Conservation (phyloP, 2,888 invertebrate genomes). For the Acholoe squamosa region DNA sequence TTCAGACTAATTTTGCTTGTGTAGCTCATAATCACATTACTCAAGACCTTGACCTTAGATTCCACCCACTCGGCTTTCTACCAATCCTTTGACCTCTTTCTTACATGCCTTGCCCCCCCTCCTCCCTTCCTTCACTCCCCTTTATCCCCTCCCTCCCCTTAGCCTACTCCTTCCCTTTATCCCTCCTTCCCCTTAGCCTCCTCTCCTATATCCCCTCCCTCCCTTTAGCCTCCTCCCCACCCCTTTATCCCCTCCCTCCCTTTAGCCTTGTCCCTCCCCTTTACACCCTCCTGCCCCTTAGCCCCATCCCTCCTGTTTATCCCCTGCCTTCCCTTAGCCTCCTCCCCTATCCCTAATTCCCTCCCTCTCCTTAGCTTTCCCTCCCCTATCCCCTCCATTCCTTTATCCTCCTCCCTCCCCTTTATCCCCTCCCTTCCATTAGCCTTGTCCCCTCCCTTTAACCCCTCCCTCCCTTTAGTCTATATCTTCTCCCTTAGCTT, state of each 20-base stretch:
- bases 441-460: not conserved
- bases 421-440: not conserved
- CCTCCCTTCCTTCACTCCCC: not conserved
- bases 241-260: not conserved
- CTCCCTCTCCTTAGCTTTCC: not conserved
- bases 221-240: not conserved
- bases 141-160: not conserved
- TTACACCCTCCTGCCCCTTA: not conserved
- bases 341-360: constrained; percentile 3
- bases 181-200: not conserved
- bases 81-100: too few species aligned
- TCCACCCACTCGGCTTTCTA: too few species aligned
- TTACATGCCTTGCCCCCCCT: too few species aligned
- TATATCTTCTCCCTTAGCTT: not conserved
- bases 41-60: too few species aligned
- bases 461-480: not conserved
- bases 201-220: not conserved
- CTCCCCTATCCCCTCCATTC: not conserved
- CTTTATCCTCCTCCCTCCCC: not conserved
- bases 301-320: not conserved
- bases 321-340: not conserved
- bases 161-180: too few species aligned
- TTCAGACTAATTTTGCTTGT: too few species aligned
- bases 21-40: too few species aligned
- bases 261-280: not conserved